Percentiles rank a stretch among this genome's conserved stretches.
These are phyloP conservation scores for Pelosia muscerda DNA, from an alignment of 2,888 invertebrate species.

Conservation along the genomic window DNA sequence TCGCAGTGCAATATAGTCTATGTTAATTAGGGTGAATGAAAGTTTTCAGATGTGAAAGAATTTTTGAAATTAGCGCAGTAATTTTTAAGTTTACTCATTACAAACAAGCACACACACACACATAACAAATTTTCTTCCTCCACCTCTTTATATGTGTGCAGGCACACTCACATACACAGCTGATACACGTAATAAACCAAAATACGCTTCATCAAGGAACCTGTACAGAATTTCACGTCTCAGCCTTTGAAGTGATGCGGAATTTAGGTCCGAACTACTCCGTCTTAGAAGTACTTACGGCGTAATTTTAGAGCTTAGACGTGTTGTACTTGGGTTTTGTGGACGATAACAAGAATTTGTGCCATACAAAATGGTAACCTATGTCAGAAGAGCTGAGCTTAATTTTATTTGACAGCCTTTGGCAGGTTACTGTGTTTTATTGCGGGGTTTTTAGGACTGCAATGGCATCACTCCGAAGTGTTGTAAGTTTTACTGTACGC, in stretches of 20 bases:
- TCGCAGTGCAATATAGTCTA: no score
- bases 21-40: no score
- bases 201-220: slow-evolving; percentile 9
- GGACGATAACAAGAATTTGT: slow-evolving; percentile 2
- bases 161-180: neutral
- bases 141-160: no score
- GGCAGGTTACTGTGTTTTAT: neutral
- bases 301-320: slow-evolving; percentile 11
- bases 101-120: no score
- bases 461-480: neutral
- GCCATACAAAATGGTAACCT: neutral
- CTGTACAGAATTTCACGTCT: slow-evolving; percentile 4
- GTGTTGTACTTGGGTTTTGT: slow-evolving; percentile 9
- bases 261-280: slow-evolving; percentile 1
- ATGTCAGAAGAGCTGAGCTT: neutral
- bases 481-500: neutral
- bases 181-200: neutral
- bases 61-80: no score
- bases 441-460: slow-evolving; percentile 2
- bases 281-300: slow-evolving; percentile 13
- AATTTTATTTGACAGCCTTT: neutral
- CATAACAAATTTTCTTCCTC: no score
- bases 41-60: no score
- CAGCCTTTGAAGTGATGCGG: slow-evolving; percentile 9
- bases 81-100: no score